Percentiles rank a stretch among this genome's conserved stretches.
Conservation (phyloP, 2,888 invertebrate species). For the Parthenolecanium corni region DNA sequence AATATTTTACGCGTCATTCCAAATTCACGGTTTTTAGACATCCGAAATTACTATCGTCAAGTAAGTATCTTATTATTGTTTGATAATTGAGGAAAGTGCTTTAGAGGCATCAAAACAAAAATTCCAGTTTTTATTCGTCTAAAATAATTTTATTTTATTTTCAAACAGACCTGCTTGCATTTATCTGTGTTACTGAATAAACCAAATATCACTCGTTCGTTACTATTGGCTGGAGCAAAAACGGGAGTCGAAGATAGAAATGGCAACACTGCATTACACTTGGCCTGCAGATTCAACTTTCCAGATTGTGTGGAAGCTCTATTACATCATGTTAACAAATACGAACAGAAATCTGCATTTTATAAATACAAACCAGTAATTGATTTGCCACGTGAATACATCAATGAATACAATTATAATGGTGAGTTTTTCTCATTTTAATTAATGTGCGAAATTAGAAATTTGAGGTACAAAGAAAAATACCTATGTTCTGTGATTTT, state of each 20-base stretch:
- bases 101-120: background rate
- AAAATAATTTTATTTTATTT: background rate
- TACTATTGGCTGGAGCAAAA: slow-evolving; percentile 67
- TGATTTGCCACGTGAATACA: background rate
- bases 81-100: too few species aligned
- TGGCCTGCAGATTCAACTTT: slow-evolving; percentile 63
- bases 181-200: slow-evolving; percentile 69
- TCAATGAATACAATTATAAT: slow-evolving; percentile 20
- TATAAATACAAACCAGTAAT: slow-evolving; percentile 13
- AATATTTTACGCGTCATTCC: slow-evolving; percentile 67
- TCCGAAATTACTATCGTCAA: slow-evolving; percentile 65
- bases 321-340: background rate
- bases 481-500: background rate
- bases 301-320: slow-evolving; percentile 38
- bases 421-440: slow-evolving; percentile 8
- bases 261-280: slow-evolving; percentile 78
- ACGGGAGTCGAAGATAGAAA: slow-evolving; percentile 52
- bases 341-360: background rate
- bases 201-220: slow-evolving; percentile 57
- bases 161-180: slow-evolving; percentile 60
- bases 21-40: slow-evolving; percentile 61
- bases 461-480: background rate
- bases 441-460: too few species aligned
- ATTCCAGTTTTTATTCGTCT: background rate
- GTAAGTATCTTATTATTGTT: slow-evolving; percentile 34